Conservation (phyloP, 2,888 invertebrate genomes). For the Ecliptopera silaceata region DNA sequence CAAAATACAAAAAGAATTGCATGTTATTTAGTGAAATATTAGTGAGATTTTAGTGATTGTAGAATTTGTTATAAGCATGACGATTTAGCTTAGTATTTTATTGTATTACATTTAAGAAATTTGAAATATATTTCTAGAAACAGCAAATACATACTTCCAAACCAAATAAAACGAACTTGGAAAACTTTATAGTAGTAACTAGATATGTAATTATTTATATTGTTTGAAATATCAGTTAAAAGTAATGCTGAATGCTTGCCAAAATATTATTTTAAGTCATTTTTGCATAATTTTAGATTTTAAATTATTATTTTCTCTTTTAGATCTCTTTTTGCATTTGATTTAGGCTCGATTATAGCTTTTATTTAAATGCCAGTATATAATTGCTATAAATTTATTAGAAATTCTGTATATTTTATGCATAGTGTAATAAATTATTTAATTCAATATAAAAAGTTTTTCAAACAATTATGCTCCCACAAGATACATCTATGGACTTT, state of each 20-base stretch:
- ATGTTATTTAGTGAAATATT: conserved; percentile 28
- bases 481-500: too few relatives aligned
- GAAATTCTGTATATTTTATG: too few relatives aligned
- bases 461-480: too few relatives aligned
- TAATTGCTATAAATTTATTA: too few relatives aligned
- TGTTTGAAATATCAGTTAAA: too few relatives aligned
- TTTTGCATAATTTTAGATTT: not conserved
- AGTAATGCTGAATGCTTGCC: not conserved
- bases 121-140: not conserved
- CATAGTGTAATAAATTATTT: too few relatives aligned
- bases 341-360: conserved; percentile 48
- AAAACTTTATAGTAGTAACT: too few relatives aligned
- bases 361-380: not conserved
- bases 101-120: conserved; percentile 1
- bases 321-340: conserved; percentile 67
- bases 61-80: conserved; percentile 34
- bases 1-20: conserved; percentile 28
- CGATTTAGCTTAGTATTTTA: conserved; percentile 20
- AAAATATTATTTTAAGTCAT: conserved; percentile 3
- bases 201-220: too few relatives aligned
- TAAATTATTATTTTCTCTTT: conserved; percentile 13
- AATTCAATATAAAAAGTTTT: too few relatives aligned
- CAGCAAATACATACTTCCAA: not conserved
- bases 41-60: conserved; percentile 34
- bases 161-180: too few relatives aligned